Conservation (phyloP, 2,113 vertebrate genomes). For the Halichoerus grypus region DNA sequence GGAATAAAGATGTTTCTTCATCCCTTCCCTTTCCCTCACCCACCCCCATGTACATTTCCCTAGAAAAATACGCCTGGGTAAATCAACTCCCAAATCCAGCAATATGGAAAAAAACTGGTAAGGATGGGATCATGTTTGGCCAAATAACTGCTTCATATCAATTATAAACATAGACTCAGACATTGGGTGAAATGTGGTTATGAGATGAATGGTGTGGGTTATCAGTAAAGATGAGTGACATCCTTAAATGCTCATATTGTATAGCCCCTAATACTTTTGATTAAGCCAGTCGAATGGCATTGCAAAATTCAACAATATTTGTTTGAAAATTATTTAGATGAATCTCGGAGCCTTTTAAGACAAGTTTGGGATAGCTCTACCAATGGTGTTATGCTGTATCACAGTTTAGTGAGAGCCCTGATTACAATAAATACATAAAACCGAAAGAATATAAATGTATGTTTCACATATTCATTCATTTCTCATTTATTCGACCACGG, state of each 20-base stretch:
- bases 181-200: neutral
- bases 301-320: neutral
- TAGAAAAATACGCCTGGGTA: neutral
- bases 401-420: neutral
- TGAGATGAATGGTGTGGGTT: neutral
- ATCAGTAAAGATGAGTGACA: neutral
- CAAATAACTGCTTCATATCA: neutral
- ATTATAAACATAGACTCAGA: neutral
- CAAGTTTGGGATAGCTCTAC: neutral
- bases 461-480: neutral
- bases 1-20: conserved; percentile 1
- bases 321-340: conserved; percentile 59
- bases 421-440: neutral
- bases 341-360: neutral
- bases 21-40: neutral
- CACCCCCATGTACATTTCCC: neutral
- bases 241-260: neutral
- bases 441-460: neutral
- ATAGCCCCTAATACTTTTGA: neutral
- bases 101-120: neutral
- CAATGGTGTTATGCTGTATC: neutral
- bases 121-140: neutral
- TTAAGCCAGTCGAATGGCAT: neutral
- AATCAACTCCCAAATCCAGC: conserved; percentile 21
- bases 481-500: neutral